Base-by-base conservation (phyloP, 1,140 invertebrate species). In the Cotesia vestalis region DNA sequence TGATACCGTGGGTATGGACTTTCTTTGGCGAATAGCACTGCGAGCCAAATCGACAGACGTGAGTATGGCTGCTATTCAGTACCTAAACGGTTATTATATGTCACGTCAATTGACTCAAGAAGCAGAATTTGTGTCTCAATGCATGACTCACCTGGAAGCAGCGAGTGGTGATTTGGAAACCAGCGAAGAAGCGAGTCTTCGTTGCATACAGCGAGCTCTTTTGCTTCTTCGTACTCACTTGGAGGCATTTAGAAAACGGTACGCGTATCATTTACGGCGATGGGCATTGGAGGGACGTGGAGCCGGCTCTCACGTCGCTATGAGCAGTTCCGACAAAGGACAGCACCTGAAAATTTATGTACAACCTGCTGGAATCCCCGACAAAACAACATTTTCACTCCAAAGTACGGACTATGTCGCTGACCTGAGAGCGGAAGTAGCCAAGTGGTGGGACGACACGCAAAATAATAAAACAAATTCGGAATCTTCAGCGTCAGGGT, bases 11-110 rank as follows among this genome's bases (percentile, higher is more conserved):
- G 95, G 94, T 11, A 97, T 97, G 93, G 94, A 96, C 84, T 95
- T 97, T 79, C 85, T 98, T 17, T 98, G 96, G 96, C 94, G 93
- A 82, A 97, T 98, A 73, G 96, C 96, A 0, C 85, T 98, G 0
- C 88, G 93, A 74, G 95, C 95, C 1, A 92, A 92, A 73, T 96
- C 94, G 81, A 96, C 94, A 52, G 95, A 98, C 83, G 96, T 98
- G 0, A 97, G 95, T 73, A 93, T 97, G 91, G 93, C 95, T 4
- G 95, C 96, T 0, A 98, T 97, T 71, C 95, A 97, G 80, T 96
- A 96, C 81, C 88, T 98, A 40, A 98, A 97, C 81, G 92, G 92
- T 77, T 96, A 95, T 80, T 98, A 97, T 84, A 96, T 97, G 89
- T 94, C 94, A 34, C 92, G 94, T 75, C 94, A 95, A 83, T 81